These are phyloP conservation scores for Darevskia mixta DNA, from an alignment of 2,797 vertebrate genomes.

Conservation along the genomic window DNA sequence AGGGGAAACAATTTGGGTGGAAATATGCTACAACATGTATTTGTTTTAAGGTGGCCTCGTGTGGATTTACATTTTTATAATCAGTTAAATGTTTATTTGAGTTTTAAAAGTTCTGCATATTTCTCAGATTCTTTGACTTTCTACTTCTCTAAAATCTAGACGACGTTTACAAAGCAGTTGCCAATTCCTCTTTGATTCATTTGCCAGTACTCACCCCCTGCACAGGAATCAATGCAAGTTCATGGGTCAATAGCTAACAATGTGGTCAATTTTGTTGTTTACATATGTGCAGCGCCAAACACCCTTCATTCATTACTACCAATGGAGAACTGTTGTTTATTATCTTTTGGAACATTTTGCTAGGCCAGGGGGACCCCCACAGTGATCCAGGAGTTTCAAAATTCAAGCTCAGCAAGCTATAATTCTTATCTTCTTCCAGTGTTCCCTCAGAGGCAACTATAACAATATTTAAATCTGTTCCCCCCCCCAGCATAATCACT, in stretches of 20 bases:
- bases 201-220: conserved; percentile 61
- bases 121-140: conserved; percentile 31
- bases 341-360: conserved; percentile 8
- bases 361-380: background rate
- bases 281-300: conserved; percentile 28
- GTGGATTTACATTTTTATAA: background rate
- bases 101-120: conserved; percentile 25
- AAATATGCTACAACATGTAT: conserved; percentile 13
- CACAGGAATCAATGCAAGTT: conserved; percentile 65
- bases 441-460: background rate
- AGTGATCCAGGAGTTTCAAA: background rate
- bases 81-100: conserved; percentile 24
- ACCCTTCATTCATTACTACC: conserved; percentile 57
- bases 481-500: background rate
- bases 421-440: background rate
- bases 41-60: background rate
- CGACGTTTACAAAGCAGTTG: conserved; percentile 45
- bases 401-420: background rate
- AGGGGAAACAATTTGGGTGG: background rate
- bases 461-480: background rate
- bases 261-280: conserved; percentile 53
- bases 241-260: conserved; percentile 67
- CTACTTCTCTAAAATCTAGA: conserved; percentile 40
- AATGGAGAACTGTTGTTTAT: conserved; percentile 54
- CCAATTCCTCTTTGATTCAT: conserved; percentile 51